phyloP scores from a whole-genome alignment of 2,797 vertebrate genomes.

The Pangasius macronema region DNA sequence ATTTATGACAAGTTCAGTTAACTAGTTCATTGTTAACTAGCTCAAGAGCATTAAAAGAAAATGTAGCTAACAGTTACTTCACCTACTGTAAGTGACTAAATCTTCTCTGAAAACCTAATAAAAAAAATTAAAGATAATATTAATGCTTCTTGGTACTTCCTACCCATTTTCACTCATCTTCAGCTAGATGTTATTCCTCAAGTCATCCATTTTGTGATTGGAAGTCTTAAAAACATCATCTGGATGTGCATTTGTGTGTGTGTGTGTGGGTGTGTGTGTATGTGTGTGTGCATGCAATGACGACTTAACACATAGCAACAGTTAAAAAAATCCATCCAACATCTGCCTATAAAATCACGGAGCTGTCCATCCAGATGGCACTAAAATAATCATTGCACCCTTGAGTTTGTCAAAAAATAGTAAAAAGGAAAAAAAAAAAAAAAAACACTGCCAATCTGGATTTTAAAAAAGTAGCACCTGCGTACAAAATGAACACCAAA shows the following conservation, averaged over 20 bases:
- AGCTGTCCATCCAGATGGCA: slow-evolving; percentile 51
- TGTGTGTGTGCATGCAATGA: neutral
- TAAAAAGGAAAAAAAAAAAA: neutral
- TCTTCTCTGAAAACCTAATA: neutral
- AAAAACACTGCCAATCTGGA: no score
- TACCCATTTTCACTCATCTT: neutral
- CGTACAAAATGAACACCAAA: neutral
- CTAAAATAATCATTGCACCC: slow-evolving; percentile 17
- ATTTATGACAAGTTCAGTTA: neutral
- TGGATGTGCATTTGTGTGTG: neutral
- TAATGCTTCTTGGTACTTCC: neutral
- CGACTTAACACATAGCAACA: neutral
- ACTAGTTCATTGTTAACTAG: neutral
- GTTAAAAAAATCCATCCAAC: slow-evolving; percentile 13
- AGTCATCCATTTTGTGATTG: neutral
- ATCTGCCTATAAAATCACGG: slow-evolving; percentile 42
- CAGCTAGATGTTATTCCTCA: neutral
- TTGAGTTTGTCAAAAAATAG: slow-evolving; percentile 13
- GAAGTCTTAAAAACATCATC: neutral
- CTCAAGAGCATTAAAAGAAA: neutral
- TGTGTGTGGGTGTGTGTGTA: neutral
- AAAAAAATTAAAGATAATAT: no score
- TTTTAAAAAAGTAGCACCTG: neutral
- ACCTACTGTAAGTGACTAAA: neutral
- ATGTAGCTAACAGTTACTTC: neutral